Base-by-base conservation (phyloP, 2,888 invertebrate species). In the Ellobium chinense region DNA sequence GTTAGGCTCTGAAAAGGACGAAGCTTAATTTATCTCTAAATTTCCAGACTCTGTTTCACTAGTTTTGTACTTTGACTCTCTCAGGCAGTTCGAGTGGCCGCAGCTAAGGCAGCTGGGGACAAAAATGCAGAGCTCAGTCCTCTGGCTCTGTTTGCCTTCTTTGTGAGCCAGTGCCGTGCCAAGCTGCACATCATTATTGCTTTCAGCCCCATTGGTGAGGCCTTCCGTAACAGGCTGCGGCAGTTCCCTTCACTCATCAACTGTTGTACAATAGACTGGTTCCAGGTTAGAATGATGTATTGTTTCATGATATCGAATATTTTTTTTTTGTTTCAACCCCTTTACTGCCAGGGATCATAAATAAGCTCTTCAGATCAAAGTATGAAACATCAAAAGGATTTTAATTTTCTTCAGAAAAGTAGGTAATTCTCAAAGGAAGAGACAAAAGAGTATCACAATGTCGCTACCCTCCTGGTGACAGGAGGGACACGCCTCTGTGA, bases 201-300 rank as follows among this genome's bases (percentile, higher is more conserved):
- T 88, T 96, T 97, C 92, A 97, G 97, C 92, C 97, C 97, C 7
- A 96, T 97, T 66, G 97, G 97, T 2, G 95, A 96, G 86, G 95
- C 96, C 0, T 97, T 97, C 92, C 94, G 97, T 83, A 95, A 94
- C 82, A 94, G 97, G 84, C 93, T 97, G 24, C 94, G 97, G 76
- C 94, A 96, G 85, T 97, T 96, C 93, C 97, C 97, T 0, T 96
- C 97, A 14, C 94, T 97, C 60, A 96, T 97, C 54, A 97, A 97
- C 92, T 97, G 97, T 91, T 97, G 97, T 91, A 97, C 97, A 2
- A 97, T 97, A 78, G 96, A 97, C 91, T 97, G 97, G 97, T 97
- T 96, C 92, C 96, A 96, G 90, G 93, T 92, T 72, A 68, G 82
- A 66, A 7, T 37, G 29, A 12, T 18, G 1, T 46, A n/a, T n/a